These are phyloP conservation scores for Zaprionus inermis DNA, from an alignment of 1,140 invertebrate species.

Conservation along the genomic window DNA sequence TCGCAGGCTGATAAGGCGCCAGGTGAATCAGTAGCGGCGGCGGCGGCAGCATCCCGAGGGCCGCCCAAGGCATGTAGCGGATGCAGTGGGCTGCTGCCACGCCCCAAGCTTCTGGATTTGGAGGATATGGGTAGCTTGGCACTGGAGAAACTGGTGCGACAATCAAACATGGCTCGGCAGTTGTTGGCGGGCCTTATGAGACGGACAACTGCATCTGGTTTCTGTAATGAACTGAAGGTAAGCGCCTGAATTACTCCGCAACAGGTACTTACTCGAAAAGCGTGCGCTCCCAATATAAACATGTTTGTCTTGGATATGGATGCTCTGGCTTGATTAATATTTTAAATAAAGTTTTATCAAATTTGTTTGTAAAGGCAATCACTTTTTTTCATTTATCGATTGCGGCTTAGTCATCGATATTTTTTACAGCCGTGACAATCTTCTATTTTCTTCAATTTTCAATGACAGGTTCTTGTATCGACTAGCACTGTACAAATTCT, in stretches of 20 bases:
- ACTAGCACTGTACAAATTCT: not conserved
- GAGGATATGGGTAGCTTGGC: conserved; percentile 57
- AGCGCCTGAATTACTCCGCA: not conserved
- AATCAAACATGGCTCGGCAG: conserved; percentile 57
- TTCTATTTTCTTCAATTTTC: no score
- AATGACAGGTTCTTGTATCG: not conserved
- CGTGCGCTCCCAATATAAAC: not conserved
- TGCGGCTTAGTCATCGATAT: not conserved
- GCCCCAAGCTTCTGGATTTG: conserved; percentile 45
- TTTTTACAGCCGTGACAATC: not conserved
- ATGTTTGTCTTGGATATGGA: not conserved
- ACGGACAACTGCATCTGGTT: not conserved
- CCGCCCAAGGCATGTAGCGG: conserved; percentile 51
- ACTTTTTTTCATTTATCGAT: not conserved
- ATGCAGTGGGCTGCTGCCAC: conserved; percentile 54
- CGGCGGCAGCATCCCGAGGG: not conserved
- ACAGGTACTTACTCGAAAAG: not conserved
- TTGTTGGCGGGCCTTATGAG: conserved; percentile 52
- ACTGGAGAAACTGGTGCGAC: conserved; percentile 53
- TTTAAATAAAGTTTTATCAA: not conserved
- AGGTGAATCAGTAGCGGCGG: conserved; percentile 17
- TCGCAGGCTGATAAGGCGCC: conserved; percentile 49
- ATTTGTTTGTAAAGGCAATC: not conserved
- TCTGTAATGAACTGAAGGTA: not conserved
- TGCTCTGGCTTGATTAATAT: not conserved